These are phyloP conservation scores for Siniperca scherzeri DNA, from an alignment of 2,797 vertebrate species.

Conservation along the genomic window DNA sequence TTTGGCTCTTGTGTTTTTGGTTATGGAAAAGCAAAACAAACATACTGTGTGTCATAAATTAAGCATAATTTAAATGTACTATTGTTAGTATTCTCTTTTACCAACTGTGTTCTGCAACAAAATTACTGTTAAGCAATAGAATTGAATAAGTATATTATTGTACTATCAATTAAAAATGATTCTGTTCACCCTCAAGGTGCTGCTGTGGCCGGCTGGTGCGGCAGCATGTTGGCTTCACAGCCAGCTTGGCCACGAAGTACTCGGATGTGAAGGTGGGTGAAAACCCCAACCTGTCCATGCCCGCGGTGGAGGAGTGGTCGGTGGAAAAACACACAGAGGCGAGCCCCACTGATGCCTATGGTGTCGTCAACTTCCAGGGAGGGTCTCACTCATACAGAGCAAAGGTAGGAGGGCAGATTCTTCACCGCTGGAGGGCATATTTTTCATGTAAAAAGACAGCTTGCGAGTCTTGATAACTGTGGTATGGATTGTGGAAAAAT, in stretches of 20 bases:
- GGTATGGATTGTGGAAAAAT: neutral
- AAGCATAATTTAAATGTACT: neutral
- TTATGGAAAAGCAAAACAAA: too few relatives aligned
- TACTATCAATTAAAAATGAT: neutral
- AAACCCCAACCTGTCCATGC: conserved; percentile 77
- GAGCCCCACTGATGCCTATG: conserved; percentile 95
- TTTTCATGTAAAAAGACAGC: neutral
- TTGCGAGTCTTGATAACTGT: neutral
- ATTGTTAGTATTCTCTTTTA: neutral
- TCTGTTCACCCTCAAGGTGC: conserved; percentile 85
- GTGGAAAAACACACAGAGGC: conserved; percentile 98
- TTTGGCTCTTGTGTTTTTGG: too few relatives aligned
- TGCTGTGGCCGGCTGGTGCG: conserved; percentile 97
- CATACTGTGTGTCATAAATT: neutral
- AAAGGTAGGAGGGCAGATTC: conserved; percentile 87
- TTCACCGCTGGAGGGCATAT: neutral
- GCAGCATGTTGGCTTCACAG: conserved; percentile 97
- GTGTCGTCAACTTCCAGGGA: conserved; percentile 99
- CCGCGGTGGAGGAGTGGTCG: conserved; percentile 93
- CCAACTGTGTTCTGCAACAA: neutral
- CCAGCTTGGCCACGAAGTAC: conserved; percentile 96
- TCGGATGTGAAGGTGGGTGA: conserved; percentile 97
- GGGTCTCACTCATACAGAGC: conserved; percentile 99
- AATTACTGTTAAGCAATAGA: neutral
- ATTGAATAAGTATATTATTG: neutral